Conservation (phyloP, 2,113 vertebrate species). For the Dermatemys mawii region DNA sequence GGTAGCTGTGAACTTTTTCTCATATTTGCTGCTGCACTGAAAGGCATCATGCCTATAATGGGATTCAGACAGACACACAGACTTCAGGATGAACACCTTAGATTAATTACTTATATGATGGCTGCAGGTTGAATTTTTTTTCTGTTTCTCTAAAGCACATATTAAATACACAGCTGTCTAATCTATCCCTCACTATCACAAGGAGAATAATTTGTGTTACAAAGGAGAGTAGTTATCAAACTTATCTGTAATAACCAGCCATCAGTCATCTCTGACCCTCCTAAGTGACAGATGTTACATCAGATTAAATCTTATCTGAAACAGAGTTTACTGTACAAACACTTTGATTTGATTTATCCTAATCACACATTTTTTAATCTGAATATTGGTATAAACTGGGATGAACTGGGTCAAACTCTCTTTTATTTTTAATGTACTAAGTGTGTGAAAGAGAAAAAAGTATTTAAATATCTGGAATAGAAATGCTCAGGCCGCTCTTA, state of each 20-base stretch:
- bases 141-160: not conserved
- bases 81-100: not conserved
- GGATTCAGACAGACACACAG: not conserved
- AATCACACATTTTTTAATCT: not conserved
- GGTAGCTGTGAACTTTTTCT: not conserved
- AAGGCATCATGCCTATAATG: not conserved
- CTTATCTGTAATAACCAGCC: constrained; percentile 18
- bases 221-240: constrained; percentile 46
- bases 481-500: not conserved
- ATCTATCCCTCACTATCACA: constrained; percentile 2
- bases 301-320: not conserved
- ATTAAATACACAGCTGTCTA: fast-evolving
- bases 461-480: not conserved
- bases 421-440: not conserved
- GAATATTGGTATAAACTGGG: fast-evolving
- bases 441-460: not conserved
- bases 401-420: not conserved
- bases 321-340: not conserved
- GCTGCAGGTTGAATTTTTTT: not conserved
- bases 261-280: not conserved
- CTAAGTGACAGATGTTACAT: not conserved
- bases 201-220: constrained; percentile 25
- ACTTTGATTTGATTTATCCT: not conserved
- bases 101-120: not conserved
- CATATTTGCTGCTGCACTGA: fast-evolving